phyloP scores from a whole-genome alignment of 92 coral and sea anemone species.

The Heliopora coerulea region DNA sequence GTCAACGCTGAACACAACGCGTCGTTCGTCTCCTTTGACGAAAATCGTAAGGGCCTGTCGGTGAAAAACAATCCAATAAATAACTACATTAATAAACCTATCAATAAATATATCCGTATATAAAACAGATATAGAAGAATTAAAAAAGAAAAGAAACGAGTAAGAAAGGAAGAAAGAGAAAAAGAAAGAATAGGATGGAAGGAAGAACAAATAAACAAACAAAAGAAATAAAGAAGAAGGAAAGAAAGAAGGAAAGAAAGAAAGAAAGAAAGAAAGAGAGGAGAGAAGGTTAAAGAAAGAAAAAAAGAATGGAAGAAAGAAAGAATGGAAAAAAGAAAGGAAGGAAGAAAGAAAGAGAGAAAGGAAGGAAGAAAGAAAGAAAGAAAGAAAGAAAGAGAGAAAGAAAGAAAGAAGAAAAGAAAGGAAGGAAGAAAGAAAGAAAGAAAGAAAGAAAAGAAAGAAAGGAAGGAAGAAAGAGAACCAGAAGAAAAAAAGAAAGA shows the following conservation, averaged over 20 bases:
- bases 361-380: neutral
- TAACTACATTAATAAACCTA: no score
- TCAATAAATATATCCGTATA: neutral
- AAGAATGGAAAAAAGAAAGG: neutral
- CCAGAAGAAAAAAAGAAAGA: neutral
- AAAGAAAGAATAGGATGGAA: neutral
- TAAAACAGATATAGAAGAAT: neutral
- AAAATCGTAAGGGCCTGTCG: constrained; percentile 69
- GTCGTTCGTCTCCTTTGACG: constrained; percentile 64
- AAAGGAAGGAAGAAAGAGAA: neutral
- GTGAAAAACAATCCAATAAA: neutral
- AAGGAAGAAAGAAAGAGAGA: neutral
- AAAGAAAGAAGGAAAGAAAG: neutral
- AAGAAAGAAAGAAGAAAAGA: neutral
- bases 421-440: neutral
- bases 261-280: neutral
- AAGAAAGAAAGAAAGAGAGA: neutral
- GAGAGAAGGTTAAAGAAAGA: neutral
- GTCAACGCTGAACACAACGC: constrained; percentile 77
- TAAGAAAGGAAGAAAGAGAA: neutral
- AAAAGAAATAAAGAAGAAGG: neutral
- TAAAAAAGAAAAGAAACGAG: neutral
- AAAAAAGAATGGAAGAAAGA: neutral
- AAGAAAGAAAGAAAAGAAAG: neutral
- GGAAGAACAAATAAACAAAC: neutral